Percentiles rank a stretch among this genome's conserved stretches.
Conservation (phyloP, 1,140 invertebrate species). For the Caenorhabditis tropicalis region DNA sequence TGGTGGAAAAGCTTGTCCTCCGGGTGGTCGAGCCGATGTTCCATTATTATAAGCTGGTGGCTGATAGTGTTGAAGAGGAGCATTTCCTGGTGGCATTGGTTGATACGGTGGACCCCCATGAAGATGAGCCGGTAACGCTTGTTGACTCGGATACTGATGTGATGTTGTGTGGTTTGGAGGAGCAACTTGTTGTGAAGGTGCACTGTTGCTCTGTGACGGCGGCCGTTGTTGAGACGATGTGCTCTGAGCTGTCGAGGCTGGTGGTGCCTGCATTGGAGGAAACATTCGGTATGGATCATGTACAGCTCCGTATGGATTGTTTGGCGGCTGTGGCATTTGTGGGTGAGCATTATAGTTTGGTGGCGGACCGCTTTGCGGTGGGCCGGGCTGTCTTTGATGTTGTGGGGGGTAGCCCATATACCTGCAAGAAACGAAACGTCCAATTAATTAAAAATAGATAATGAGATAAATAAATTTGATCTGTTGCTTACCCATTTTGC, state of each 20-base stretch:
- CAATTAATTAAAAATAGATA: neutral
- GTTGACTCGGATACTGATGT: neutral
- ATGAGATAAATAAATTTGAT: neutral
- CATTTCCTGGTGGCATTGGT: neutral
- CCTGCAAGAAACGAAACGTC: neutral
- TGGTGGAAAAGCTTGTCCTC: neutral
- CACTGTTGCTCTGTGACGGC: neutral
- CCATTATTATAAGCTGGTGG: neutral
- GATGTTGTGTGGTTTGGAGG: neutral
- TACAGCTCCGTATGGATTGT: neutral
- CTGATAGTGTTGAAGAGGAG: conserved; percentile 3
- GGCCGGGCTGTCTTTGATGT: neutral
- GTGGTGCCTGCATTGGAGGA: neutral
- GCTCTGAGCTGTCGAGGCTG: neutral
- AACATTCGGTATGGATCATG: conserved; percentile 14
- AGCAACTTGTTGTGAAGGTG: neutral
- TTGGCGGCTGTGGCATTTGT: neutral
- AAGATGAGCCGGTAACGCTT: neutral
- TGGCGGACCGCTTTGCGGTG: neutral
- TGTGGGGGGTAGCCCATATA: conserved; percentile 9
- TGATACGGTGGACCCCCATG: neutral
- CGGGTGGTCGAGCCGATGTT: neutral
- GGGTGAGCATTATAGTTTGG: conserved; percentile 1
- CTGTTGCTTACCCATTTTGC: neutral
- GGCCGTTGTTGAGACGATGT: neutral